Percentiles rank a stretch among this genome's conserved stretches.
Conservation (phyloP, 2,888 invertebrate genomes). For the Schizaphis graminum region DNA sequence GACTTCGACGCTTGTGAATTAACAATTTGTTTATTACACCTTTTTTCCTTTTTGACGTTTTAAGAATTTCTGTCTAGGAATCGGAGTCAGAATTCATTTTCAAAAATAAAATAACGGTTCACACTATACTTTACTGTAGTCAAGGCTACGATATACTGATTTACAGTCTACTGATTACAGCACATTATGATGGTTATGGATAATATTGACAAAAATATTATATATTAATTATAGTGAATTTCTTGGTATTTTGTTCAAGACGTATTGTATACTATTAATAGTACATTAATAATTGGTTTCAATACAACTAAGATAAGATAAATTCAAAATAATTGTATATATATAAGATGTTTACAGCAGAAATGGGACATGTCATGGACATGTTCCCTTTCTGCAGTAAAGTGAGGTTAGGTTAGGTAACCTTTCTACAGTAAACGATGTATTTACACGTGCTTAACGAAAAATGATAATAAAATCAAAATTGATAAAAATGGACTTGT, state of each 20-base stretch:
- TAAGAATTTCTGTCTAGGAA: not conserved
- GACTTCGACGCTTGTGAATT: constrained; percentile 67
- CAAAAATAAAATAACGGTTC: constrained; percentile 31
- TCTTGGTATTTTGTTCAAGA: constrained; percentile 32
- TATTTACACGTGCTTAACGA: too few relatives aligned
- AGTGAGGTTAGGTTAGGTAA: not conserved
- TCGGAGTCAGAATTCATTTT: constrained; percentile 30
- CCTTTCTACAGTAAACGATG: constrained; percentile 3
- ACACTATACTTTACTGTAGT: constrained; percentile 38
- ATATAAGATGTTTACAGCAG: constrained; percentile 26
- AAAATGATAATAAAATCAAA: too few relatives aligned
- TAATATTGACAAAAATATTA: constrained; percentile 42
- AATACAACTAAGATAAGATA: constrained; percentile 43
- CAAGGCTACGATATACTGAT: constrained; percentile 26
- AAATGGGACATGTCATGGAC: constrained; percentile 14
- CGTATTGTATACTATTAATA: constrained; percentile 35
- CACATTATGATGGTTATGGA: constrained; percentile 42
- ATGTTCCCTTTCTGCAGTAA: constrained; percentile 22
- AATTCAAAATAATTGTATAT: constrained; percentile 9
- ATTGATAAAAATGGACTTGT: too few relatives aligned
- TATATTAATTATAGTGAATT: constrained; percentile 30
- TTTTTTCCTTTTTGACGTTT: constrained; percentile 29
- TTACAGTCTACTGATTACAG: not conserved
- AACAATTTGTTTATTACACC: constrained; percentile 63
- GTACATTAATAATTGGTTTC: too few relatives aligned